A percentile compares a stretch with the other conserved stretches of the same genome.
These are phyloP conservation scores for Tipula unca DNA, from an alignment of 2,888 invertebrate genomes.

Conservation along the genomic window DNA sequence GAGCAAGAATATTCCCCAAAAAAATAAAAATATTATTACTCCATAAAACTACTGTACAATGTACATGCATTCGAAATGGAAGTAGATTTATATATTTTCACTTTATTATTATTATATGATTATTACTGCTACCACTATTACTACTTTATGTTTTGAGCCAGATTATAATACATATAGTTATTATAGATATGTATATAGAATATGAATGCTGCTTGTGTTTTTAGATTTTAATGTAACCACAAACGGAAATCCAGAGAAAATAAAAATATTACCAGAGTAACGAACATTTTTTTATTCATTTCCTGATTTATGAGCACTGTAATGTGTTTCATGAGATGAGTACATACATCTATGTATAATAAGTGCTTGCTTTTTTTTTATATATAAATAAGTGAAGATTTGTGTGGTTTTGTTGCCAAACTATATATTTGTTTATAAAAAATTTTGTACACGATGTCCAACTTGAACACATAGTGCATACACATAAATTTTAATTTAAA, in stretches of 20 bases:
- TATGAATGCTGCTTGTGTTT: not conserved
- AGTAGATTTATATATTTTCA: not conserved
- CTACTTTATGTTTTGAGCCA: not conserved
- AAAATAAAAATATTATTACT: not conserved
- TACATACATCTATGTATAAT: not conserved
- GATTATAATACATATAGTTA: not conserved
- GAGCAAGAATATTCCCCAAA: not conserved
- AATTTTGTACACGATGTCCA: not conserved
- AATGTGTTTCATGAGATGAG: conserved; percentile 8
- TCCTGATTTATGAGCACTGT: not conserved
- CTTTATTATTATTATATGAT: not conserved
- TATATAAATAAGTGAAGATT: not conserved
- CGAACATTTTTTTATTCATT: not conserved
- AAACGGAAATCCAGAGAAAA: conserved; percentile 2
- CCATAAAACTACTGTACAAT: not conserved
- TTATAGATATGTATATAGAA: not conserved
- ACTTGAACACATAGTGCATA: not conserved
- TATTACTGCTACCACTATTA: not conserved
- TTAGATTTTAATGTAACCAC: not conserved
- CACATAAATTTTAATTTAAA: not conserved
- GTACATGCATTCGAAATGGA: not conserved
- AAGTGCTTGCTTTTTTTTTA: not conserved
- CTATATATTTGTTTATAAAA: not conserved
- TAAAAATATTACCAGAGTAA: not conserved
- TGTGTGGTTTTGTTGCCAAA: not conserved